Evolutionary conservation across 2,113 vertebrate species (phyloP), one percentile per base, ranked within the genome.

Genomic region (Apteryx mantelli): DNA sequence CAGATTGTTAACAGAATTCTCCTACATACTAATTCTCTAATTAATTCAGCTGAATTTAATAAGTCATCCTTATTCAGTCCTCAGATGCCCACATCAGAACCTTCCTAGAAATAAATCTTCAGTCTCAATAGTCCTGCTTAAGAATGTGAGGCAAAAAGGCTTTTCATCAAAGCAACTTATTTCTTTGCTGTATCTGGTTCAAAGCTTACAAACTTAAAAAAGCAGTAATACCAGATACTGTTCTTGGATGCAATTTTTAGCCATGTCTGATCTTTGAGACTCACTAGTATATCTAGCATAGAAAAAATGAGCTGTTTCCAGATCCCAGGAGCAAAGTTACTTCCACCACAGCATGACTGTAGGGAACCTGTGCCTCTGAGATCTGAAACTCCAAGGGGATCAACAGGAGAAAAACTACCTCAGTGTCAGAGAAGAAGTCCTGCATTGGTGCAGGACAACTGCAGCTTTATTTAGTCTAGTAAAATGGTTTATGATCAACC

Each of bases 21-120:
- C 68, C 46, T 42, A 86, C 94, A 92, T 83, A 80, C 75, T 87
- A 93, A 95, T 94, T 82, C 71, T 88, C 46, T 74, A 94, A 95
- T 86, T 95, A 97, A 94, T 97, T 94, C 95, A 90, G 79, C 64
- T 81, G 91, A 95, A 42, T 93, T 95, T 97, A 93, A 86, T 78
- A 93, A 86, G 60, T 8, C 76, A 93, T 83, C 79, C 75, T 91
- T 91, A 80, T 70, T 94, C 85, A 71, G 76, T 68, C 46, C 87
- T 76, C 94, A 83, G 91, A 95, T 96, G 68, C 84, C 69, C 60
- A 75, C n/a, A 95, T 22, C n/a, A 91, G 71, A 95, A 90, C 58
- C 85, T 86, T 82, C 60, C 6, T 24, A 93, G 87, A 96, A 95
- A 95, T 94, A 97, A 97, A 95, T 88, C 85, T 93, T 86, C 64